Evolutionary conservation across 2,888 invertebrate genomes (phyloP), one percentile per base, ranked within the genome.

Genomic region (Leucoma salicis): DNA sequence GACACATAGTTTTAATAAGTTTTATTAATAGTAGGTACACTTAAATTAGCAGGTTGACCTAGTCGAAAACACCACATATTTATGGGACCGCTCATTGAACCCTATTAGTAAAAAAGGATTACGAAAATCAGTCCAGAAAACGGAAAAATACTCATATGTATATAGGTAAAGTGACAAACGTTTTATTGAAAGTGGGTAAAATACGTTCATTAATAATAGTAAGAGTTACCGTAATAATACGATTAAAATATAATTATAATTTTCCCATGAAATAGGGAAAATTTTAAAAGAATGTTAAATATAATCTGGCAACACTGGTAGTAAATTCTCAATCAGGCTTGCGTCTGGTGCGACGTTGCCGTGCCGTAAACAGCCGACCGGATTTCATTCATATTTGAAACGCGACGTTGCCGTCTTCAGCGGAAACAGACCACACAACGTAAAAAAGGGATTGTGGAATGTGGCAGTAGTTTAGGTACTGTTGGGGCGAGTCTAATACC

Each of bases 331-430:
- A 89, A 88, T 89, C 87, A 82, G 78, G 76, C 79, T 65, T 70
- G 75, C 82, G 87, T 83, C 87, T 86, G 82, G 77, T 53, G 89
- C 88, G 79, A 77, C 82, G 88, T 89, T 89, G 89, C 89, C 89
- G 56, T 68, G 44, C 82, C 79, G 87, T 62, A 69, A 82, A 71
- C 76, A 66, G 80, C 68, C 83, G 82, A 84, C 86, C 82, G 85
- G 88, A 84, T 87, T 88, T 89, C 89, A 89, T 89, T 89, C 89
- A 89, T 89, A 89, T 89, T 85, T 88, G 80, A 87, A 76, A 78
- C 74, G 85, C 87, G 85, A 74, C 85, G 88, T 89, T 88, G 88
- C 89, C 87, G 85, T 79, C 79, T 76, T 76, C 86, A 80, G 82
- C 89, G 89, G 89, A 89, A 89, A 89, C 87, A 84, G 84, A 88